Conservation (phyloP, 2,797 vertebrate genomes). For the Dendrocincla fuliginosa region DNA sequence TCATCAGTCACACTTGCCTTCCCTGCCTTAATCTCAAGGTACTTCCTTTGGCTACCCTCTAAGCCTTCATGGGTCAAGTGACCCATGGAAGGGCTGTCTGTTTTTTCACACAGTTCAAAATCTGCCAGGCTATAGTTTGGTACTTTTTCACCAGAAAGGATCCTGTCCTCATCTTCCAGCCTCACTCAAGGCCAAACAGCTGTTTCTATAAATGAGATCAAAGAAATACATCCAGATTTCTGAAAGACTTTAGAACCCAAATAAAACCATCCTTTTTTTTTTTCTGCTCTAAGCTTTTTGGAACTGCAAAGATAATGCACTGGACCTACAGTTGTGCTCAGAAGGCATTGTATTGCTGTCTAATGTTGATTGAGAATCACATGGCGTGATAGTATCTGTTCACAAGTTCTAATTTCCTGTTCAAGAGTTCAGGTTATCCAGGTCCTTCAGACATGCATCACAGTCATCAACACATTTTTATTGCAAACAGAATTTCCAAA, state of each 20-base stretch:
- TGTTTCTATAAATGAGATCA: neutral
- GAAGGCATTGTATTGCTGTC: neutral
- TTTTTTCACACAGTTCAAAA: neutral
- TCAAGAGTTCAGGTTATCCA: neutral
- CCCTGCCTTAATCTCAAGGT: neutral
- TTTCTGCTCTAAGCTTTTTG: neutral
- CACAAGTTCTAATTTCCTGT: neutral
- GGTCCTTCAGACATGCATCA: neutral
- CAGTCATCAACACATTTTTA: neutral
- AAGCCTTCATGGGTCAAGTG: neutral
- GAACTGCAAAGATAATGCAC: neutral
- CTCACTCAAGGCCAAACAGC: neutral
- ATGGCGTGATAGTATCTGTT: neutral
- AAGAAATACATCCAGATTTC: neutral
- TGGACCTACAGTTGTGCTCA: neutral
- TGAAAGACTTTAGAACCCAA: neutral
- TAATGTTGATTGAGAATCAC: neutral
- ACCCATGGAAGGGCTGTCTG: neutral
- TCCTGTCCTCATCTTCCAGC: neutral
- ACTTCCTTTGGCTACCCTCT: neutral
- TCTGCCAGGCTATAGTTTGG: neutral
- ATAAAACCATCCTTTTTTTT: neutral
- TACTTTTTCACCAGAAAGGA: neutral
- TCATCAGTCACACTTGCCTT: neutral
- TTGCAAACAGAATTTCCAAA: neutral